phyloP scores from a whole-genome alignment of 2,113 vertebrate genomes.

The Nicator chloris region DNA sequence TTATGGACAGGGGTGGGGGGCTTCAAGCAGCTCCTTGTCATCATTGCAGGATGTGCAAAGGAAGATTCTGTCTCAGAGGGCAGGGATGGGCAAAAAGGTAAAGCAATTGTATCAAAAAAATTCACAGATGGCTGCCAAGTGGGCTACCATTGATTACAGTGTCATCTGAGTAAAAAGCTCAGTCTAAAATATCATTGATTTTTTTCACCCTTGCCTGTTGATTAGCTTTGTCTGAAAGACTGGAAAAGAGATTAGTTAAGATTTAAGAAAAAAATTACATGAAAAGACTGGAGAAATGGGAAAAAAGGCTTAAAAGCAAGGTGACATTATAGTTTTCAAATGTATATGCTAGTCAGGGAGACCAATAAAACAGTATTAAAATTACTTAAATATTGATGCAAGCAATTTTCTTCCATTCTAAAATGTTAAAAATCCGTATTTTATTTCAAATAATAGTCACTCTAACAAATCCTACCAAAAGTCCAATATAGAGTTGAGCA shows the following conservation, averaged over 20 bases:
- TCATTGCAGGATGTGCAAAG: not conserved
- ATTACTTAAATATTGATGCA: not conserved
- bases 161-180: not conserved
- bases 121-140: not conserved
- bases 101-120: not conserved
- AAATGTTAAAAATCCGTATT: not conserved
- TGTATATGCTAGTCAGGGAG: not conserved
- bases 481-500: not conserved
- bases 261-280: not conserved
- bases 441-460: not conserved
- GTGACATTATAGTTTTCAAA: not conserved
- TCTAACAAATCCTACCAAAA: not conserved
- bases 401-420: not conserved
- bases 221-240: not conserved
- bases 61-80: not conserved
- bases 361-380: not conserved
- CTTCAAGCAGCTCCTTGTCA: not conserved
- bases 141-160: not conserved
- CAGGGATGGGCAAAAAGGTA: not conserved
- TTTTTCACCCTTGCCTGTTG: not conserved
- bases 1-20: accelerated
- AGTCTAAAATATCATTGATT: not conserved
- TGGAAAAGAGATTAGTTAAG: not conserved
- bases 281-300: not conserved
- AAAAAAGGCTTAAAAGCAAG: not conserved